These are phyloP conservation scores for Pachypanchax playfairii DNA, from an alignment of 2,113 vertebrate species.

Conservation along the genomic window DNA sequence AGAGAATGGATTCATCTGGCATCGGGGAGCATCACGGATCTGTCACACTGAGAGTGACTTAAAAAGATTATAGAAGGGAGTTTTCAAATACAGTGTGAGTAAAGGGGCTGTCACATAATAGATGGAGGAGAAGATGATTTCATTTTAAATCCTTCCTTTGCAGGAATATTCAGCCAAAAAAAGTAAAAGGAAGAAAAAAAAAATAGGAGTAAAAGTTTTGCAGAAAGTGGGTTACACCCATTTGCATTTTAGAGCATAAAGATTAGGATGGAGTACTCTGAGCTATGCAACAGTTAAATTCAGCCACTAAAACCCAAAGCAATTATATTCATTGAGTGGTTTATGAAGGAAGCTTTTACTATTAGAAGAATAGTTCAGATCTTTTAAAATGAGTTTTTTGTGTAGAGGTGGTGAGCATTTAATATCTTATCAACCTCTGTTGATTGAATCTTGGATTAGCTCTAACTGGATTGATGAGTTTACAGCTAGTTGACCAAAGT, in stretches of 20 bases:
- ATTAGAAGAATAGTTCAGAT: not conserved
- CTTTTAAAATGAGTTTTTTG: no score
- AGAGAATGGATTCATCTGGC: conserved; percentile 8
- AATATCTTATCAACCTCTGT: no score
- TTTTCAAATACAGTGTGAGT: conserved; percentile 4
- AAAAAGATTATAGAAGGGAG: conserved; percentile 14
- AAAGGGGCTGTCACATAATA: not conserved
- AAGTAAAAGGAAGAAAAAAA: not conserved
- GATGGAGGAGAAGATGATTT: not conserved
- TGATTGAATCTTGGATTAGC: no score
- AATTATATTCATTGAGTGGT: not conserved
- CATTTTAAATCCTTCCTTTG: not conserved
- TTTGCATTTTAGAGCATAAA: not conserved
- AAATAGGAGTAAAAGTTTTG: not conserved
- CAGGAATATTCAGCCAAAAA: not conserved
- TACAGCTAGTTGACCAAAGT: no score
- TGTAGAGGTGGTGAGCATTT: no score
- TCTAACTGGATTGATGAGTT: no score
- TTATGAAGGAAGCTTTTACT: not conserved
- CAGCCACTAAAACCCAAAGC: not conserved
- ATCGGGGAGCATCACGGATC: not conserved
- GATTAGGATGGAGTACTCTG: not conserved
- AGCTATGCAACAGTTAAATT: not conserved
- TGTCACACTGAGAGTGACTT: conserved; percentile 9
- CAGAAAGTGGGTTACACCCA: not conserved